Percentiles rank a stretch among this genome's conserved stretches.
Evolutionary conservation across 2,888 invertebrate species (phyloP).

Genomic region (Sinhomidia bicolor): DNA sequence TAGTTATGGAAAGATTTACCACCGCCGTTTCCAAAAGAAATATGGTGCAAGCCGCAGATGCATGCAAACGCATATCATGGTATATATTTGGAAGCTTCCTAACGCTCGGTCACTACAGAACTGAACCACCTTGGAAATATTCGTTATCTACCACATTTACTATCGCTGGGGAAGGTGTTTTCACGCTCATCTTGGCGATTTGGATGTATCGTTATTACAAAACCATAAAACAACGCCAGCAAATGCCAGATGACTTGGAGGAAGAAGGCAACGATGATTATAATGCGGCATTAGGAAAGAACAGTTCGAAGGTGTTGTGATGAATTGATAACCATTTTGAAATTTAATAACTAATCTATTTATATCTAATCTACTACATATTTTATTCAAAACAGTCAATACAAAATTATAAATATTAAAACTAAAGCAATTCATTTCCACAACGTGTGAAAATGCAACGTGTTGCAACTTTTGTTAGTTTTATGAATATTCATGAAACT

Average conservation of each 20-base stretch:
- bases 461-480: too few species aligned
- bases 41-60: background rate
- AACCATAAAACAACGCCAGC: background rate
- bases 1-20: conserved; percentile 58
- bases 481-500: too few species aligned
- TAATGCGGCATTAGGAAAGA: background rate
- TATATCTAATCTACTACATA: too few species aligned
- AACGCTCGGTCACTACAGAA: conserved; percentile 74
- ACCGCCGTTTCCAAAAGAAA: conserved; percentile 54
- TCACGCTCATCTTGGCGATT: conserved; percentile 62
- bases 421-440: too few species aligned
- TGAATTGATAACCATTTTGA: too few species aligned
- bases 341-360: too few species aligned
- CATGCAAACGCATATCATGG: conserved; percentile 65
- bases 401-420: too few species aligned
- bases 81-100: conserved; percentile 72
- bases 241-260: conserved; percentile 9
- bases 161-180: conserved; percentile 73
- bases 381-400: too few species aligned
- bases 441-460: too few species aligned
- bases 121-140: conserved; percentile 71
- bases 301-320: background rate
- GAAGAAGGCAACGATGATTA: background rate
- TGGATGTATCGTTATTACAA: conserved; percentile 65
- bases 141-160: conserved; percentile 68